Percentiles rank a stretch among this genome's conserved stretches.
Evolutionary conservation across 2,797 vertebrate species (phyloP).

Genomic region (Anniella stebbinsi): DNA sequence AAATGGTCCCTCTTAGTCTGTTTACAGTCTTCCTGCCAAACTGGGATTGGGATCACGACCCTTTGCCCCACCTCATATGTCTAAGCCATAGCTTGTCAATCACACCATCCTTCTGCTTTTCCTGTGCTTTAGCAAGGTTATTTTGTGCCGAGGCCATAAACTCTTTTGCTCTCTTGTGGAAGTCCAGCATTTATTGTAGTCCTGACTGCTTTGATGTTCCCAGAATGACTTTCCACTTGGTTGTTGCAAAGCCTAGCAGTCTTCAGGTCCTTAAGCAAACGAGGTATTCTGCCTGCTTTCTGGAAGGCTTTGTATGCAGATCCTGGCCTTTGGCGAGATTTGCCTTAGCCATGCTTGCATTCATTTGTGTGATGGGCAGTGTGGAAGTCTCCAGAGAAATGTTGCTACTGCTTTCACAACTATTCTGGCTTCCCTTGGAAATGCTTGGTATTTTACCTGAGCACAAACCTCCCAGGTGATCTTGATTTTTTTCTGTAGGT

Average conservation of each 20-base stretch:
- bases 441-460: neutral
- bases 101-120: conserved; percentile 71
- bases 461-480: neutral
- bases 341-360: conserved; percentile 41
- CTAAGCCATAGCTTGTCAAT: conserved; percentile 76
- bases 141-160: conserved; percentile 69
- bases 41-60: conserved; percentile 73
- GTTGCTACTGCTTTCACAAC: neutral
- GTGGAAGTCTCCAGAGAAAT: neutral
- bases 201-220: conserved; percentile 56
- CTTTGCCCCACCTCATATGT: conserved; percentile 71
- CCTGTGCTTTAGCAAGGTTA: conserved; percentile 69
- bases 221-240: conserved; percentile 60
- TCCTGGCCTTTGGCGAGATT: conserved; percentile 22
- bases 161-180: conserved; percentile 65
- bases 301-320: conserved; percentile 37
- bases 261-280: conserved; percentile 47
- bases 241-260: conserved; percentile 47
- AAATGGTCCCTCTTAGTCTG: conserved; percentile 72
- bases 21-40: conserved; percentile 72
- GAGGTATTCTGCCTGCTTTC: conserved; percentile 45
- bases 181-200: conserved; percentile 60
- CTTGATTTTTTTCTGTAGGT: neutral
- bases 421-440: neutral
- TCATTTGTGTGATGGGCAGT: conserved; percentile 4